Conservation (phyloP, 1,140 invertebrate species). For the Aphis craccivora region DNA sequence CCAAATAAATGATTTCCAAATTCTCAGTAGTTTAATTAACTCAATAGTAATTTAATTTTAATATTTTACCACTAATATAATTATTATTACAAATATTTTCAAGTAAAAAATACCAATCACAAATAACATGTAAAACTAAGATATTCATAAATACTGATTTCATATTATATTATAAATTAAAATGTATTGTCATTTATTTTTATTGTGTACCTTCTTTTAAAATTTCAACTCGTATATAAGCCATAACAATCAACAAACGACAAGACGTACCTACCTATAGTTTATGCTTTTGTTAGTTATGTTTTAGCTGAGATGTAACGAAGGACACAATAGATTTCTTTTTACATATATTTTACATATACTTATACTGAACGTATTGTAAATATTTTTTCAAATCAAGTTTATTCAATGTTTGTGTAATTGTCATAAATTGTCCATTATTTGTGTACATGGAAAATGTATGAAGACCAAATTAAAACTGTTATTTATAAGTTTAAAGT, state of each 20-base stretch:
- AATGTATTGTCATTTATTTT: not conserved
- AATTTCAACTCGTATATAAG: not conserved
- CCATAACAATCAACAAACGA: not conserved
- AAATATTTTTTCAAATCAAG: not conserved
- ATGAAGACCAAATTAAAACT: not conserved
- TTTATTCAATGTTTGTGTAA: not conserved
- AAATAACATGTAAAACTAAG: not conserved
- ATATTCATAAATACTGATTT: not conserved
- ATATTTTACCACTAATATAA: not conserved
- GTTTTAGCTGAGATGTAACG: not conserved
- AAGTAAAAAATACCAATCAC: not conserved
- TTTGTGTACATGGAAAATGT: not conserved
- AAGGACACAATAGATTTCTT: not conserved
- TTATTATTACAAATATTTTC: not conserved
- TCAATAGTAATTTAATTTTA: not conserved
- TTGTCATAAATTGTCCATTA: not conserved
- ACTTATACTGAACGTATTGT: not conserved
- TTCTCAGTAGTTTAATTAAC: too few relatives aligned
- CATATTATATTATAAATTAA: not conserved
- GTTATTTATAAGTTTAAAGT: too few relatives aligned
- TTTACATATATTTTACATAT: slow-evolving; percentile 2
- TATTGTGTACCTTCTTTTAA: not conserved
- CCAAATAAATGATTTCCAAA: too few relatives aligned
- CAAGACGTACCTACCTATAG: not conserved
- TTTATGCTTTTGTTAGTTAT: not conserved